Evolutionary conservation across 2,797 vertebrate genomes (phyloP).

Genomic region (Thaleichthys pacificus): DNA sequence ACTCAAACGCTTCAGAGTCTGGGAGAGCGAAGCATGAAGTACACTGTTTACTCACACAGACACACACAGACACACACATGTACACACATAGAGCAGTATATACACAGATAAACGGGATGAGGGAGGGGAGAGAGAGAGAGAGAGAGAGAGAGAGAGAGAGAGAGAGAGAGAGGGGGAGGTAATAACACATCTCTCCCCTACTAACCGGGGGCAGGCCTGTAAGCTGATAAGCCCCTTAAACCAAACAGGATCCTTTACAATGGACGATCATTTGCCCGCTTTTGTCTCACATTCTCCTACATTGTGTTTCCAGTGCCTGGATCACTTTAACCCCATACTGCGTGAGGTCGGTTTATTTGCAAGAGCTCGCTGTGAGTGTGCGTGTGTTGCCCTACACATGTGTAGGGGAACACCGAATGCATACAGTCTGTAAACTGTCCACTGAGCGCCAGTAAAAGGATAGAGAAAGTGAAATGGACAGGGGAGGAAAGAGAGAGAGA

Average conservation of each 20-base stretch:
- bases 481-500: neutral
- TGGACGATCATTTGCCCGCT: constrained; percentile 13
- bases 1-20: neutral
- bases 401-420: neutral
- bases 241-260: constrained; percentile 9
- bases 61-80: too few relatives aligned
- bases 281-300: neutral
- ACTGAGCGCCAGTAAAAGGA: neutral
- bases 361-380: neutral
- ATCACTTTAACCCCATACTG: neutral
- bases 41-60: too few relatives aligned
- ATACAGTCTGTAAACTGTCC: neutral
- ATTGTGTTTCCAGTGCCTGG: neutral
- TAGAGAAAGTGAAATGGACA: neutral
- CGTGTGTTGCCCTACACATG: neutral
- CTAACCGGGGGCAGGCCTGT: neutral
- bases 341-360: constrained; percentile 1
- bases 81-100: neutral
- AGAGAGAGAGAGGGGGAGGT: neutral
- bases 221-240: constrained; percentile 22
- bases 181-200: neutral
- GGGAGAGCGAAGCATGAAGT: too few relatives aligned
- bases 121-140: too few relatives aligned
- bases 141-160: neutral
- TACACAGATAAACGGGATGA: neutral